A percentile compares a stretch with the other conserved stretches of the same genome.
Conservation (phyloP, 2,888 invertebrate genomes). For the Apamea crenata region DNA sequence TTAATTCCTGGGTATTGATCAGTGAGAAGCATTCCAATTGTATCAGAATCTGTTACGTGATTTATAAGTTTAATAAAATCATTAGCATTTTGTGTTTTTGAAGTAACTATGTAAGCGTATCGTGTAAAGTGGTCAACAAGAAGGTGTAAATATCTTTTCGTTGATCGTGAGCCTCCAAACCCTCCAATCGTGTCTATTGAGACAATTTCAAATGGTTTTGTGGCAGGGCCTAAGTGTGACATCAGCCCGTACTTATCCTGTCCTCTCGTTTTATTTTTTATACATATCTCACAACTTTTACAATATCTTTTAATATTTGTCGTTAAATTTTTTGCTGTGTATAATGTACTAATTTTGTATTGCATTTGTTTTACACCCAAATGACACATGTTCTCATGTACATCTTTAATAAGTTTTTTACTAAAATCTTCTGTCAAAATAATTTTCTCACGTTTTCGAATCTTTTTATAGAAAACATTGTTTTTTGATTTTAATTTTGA, state of each 20-base stretch:
- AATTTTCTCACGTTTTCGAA: background rate
- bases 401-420: background rate
- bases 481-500: background rate
- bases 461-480: background rate
- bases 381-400: background rate
- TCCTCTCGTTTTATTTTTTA: background rate
- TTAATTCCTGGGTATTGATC: constrained; percentile 59
- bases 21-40: constrained; percentile 51
- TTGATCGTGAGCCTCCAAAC: constrained; percentile 61
- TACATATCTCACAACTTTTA: background rate
- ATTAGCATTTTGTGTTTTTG: constrained; percentile 52
- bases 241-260: background rate
- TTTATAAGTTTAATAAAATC: background rate
- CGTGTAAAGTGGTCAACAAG: constrained; percentile 57
- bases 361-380: constrained; percentile 4
- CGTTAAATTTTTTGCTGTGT: background rate
- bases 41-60: background rate
- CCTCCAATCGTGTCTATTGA: constrained; percentile 65
- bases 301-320: constrained; percentile 30
- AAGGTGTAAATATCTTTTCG: constrained; percentile 64
- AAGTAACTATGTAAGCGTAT: constrained; percentile 62
- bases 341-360: background rate
- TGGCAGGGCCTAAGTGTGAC: constrained; percentile 27
- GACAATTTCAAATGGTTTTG: constrained; percentile 54
- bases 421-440: background rate